Evolutionary conservation across 2,888 invertebrate species (phyloP), one percentile per base, ranked within the genome.

Genomic region (Endomychus coccineus): DNA sequence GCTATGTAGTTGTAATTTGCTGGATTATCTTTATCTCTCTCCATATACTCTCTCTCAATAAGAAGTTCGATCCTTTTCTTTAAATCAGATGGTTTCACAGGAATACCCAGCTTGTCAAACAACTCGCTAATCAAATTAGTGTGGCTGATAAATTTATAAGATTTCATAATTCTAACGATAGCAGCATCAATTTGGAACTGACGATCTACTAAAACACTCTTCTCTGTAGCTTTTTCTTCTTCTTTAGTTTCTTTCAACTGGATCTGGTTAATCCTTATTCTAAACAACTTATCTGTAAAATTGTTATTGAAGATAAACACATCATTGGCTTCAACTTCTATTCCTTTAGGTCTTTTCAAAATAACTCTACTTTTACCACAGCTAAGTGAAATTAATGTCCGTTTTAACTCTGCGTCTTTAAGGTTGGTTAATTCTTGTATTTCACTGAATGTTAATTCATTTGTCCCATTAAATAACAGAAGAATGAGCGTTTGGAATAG

Each of bases 101-200:
- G 96, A 70, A 98, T 96, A 66, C 96, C 92, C 54, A 98, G 78
- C 66, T 94, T 90, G 68, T 90, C 86, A 67, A 88, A 95, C 9
- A 98, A 76, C 70, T 97, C 96, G 19, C 87, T 84, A 55, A 98
- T 88, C 52, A 98, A 82, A 53, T 89, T 77, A 68, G 89, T 91
- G 72, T 98, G 97, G 38, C 83, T 83, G 34, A 97, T 75, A 3
- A 84, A 83, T 70, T 95, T 95, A 35, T 94, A 75, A 79, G 90
- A 94, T 75, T 98, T 98, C 96, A 98, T 96, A 59, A 96, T 94
- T 52, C 95, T 77, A 39, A 95, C 97, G 59, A 98, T 89, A 49
- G 97, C 97, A 36, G 97, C 97, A 71, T 98, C 97, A 57, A 98
- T 96, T 73, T 97, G 95, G 69, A 96, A 96, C 69, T 96, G 95